Conservation (phyloP, 2,797 vertebrate genomes). For the Acanthopagrus latus region DNA sequence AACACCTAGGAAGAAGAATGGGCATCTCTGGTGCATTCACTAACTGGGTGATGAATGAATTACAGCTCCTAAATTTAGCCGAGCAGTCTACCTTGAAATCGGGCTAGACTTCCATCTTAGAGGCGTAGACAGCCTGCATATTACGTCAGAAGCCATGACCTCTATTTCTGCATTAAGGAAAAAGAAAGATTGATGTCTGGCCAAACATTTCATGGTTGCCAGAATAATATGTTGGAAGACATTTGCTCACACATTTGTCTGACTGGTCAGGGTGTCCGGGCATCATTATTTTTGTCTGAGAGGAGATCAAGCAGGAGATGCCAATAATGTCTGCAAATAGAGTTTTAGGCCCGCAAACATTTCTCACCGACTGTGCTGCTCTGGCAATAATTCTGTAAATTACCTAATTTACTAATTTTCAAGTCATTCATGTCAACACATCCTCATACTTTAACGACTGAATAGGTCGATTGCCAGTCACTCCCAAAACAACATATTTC, state of each 20-base stretch:
- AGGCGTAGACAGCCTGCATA: constrained; percentile 66
- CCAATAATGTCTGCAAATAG: constrained; percentile 49
- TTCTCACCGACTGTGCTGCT: constrained; percentile 3
- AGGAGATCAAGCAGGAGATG: constrained; percentile 43
- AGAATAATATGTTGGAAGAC: constrained; percentile 65
- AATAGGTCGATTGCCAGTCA: no score
- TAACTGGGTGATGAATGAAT: constrained; percentile 87
- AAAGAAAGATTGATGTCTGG: constrained; percentile 76
- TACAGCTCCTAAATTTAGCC: constrained; percentile 85
- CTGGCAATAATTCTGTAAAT: constrained; percentile 19
- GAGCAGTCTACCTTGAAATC: constrained; percentile 88
- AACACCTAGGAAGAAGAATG: constrained; percentile 83
- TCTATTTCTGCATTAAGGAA: constrained; percentile 73
- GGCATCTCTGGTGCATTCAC: constrained; percentile 81
- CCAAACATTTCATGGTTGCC: constrained; percentile 74
- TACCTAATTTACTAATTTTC: constrained; percentile 10
- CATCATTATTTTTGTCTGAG: constrained; percentile 35
- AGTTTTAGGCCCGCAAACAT: constrained; percentile 24
- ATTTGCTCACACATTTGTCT: constrained; percentile 62
- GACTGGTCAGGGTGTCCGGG: constrained; percentile 37
- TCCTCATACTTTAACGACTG: no score
- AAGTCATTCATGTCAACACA: neutral
- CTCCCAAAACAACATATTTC: no score
- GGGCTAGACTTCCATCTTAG: constrained; percentile 78
- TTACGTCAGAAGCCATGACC: constrained; percentile 76